Base-by-base conservation (phyloP, 1,140 invertebrate genomes). In the Drosophila repleta region DNA sequence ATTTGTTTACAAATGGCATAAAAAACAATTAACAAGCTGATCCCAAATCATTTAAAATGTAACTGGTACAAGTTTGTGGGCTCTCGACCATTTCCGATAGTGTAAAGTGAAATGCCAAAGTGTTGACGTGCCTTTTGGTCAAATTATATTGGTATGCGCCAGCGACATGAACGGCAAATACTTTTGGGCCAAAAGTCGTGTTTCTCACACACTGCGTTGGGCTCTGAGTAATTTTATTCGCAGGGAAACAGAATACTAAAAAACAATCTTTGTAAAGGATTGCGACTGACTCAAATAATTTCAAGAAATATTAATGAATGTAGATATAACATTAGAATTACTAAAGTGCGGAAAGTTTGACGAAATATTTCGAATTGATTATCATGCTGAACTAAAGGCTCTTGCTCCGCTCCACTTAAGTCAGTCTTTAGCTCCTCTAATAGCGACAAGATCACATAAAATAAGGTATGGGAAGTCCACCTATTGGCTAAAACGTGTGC, bases 141-240 rank as follows among this genome's bases (percentile, higher is more conserved):
- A 81, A 87, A 81, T 77, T 71, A 78, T 71, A 65, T 82, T 52
- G 63, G 78, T 66, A 87, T 87, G 74, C 63, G 46, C 10, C 65
- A 61, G 39, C 61, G 69, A 85, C 81, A 85, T 70, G 76, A 64
- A 63, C 61, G 51, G 67, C 24, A 63, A 76, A 79, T 79, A 61
- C 68, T 64, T 79, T 70, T 45, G 41, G 52, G 17, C 18, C 13
- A 24, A 7, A 26, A 43, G n/a, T 45, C 70, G 56, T 24, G 48
- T 32, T 63, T 55, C 57, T 55, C 66, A 55, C 49, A 55, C 49
- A 24, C 13, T 46, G 24, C 17, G 7, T 6, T 51, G 32, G 45
- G 67, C 15, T 68, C 64, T 64, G 15, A 35, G 45, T 63, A 39
- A 69, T 64, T 66, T 63, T 51, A 73, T 67, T 43, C n/a, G n/a